These are phyloP conservation scores for Drosophila pectinifera DNA, from an alignment of 1,140 invertebrate species.

Conservation along the genomic window DNA sequence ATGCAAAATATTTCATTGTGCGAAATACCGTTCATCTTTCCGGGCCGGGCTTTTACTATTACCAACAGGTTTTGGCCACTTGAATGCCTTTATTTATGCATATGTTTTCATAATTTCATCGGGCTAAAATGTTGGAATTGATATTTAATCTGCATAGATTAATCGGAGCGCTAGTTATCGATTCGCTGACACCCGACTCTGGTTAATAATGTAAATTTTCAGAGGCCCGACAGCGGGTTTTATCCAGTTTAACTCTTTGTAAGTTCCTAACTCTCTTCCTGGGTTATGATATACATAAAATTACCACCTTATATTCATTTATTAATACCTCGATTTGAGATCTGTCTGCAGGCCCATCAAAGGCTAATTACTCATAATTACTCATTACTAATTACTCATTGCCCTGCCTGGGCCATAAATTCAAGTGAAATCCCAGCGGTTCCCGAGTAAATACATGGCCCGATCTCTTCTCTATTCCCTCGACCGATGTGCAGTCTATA, in stretches of 20 bases:
- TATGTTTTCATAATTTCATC: constrained; percentile 10
- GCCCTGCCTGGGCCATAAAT: constrained; percentile 34
- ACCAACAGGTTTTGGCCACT: constrained; percentile 35
- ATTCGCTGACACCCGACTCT: constrained; percentile 23
- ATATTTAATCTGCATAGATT: constrained; percentile 34
- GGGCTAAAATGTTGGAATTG: constrained; percentile 8
- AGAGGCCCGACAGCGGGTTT: not conserved
- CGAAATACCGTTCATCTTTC: constrained; percentile 74
- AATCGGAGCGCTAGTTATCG: constrained; percentile 19
- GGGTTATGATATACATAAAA: not conserved
- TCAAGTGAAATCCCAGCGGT: constrained; percentile 26
- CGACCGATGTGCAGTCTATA: constrained; percentile 52
- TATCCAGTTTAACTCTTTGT: not conserved
- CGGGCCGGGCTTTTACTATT: constrained; percentile 8
- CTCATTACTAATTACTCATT: constrained; percentile 46
- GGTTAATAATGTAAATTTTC: not conserved
- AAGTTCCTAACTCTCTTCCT: not conserved
- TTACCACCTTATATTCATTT: constrained; percentile 12
- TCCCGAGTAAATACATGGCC: constrained; percentile 20
- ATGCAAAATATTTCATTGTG: constrained; percentile 83
- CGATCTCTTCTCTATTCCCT: constrained; percentile 32
- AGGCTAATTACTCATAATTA: constrained; percentile 39
- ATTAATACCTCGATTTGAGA: not conserved
- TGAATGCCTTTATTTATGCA: constrained; percentile 5
- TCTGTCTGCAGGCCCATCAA: constrained; percentile 10